Percentiles rank a stretch among this genome's conserved stretches.
Evolutionary conservation across 2,888 invertebrate species (phyloP).

Genomic region (Galerucella nymphaeae): DNA sequence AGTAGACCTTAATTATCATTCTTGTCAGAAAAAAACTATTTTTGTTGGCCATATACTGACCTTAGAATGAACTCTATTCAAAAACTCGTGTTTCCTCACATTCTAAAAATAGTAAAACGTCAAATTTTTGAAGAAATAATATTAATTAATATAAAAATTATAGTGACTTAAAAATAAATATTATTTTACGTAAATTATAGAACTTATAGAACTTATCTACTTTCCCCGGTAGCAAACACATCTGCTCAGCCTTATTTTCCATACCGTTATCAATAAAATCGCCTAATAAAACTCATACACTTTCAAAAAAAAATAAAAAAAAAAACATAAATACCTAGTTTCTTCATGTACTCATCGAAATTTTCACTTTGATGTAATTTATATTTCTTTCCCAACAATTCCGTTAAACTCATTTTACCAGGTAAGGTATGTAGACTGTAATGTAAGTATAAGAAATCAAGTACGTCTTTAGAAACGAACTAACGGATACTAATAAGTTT

Average conservation of each 20-base stretch:
- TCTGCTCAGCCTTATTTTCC: not conserved
- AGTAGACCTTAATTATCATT: too few relatives aligned
- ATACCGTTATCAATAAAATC: not conserved
- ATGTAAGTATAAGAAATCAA: not conserved
- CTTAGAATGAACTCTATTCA: too few relatives aligned
- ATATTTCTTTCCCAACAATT: conserved; percentile 78
- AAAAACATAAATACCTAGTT: conserved; percentile 70
- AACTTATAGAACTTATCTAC: too few relatives aligned
- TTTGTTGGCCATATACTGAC: too few relatives aligned
- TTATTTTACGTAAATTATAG: too few relatives aligned
- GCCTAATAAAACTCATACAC: not conserved
- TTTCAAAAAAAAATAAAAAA: not conserved
- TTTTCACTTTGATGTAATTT: conserved; percentile 83
- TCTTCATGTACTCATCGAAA: conserved; percentile 92
- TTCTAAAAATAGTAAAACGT: too few relatives aligned
- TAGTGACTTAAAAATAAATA: too few relatives aligned
- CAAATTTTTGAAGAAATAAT: too few relatives aligned
- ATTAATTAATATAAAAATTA: too few relatives aligned
- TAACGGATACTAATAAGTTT: not conserved
- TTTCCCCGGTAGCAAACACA: too few relatives aligned
- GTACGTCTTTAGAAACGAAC: not conserved
- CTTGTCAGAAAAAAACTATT: too few relatives aligned
- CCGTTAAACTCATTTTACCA: conserved; percentile 52
- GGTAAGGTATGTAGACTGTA: not conserved
- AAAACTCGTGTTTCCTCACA: too few relatives aligned